Conservation (phyloP, 1,140 invertebrate species). For the Lanistes nyassanus region DNA sequence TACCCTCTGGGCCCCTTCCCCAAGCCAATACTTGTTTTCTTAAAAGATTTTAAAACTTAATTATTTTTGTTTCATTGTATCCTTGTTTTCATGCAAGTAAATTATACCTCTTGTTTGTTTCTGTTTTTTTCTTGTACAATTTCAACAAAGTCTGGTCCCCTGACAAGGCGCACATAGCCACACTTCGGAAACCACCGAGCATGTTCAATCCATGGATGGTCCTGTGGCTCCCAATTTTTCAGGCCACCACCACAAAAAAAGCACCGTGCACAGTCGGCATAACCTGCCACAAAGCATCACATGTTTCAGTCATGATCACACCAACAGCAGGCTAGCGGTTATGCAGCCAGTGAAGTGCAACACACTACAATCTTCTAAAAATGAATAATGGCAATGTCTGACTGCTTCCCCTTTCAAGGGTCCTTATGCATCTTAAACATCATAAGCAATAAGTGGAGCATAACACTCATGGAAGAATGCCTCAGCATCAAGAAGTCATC, state of each 20-base stretch:
- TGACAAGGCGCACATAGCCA: slow-evolving; percentile 78
- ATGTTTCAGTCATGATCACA: not conserved
- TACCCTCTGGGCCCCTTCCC: too few species aligned
- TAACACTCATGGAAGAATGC: too few species aligned
- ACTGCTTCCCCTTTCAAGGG: too few species aligned
- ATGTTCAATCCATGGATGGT: slow-evolving; percentile 82
- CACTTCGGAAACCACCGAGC: slow-evolving; percentile 72
- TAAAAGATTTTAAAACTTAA: not conserved
- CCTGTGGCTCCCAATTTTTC: slow-evolving; percentile 78
- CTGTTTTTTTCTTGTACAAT: slow-evolving; percentile 25
- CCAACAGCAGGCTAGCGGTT: not conserved
- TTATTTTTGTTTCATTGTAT: not conserved
- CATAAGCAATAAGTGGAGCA: too few species aligned
- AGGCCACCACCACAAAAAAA: slow-evolving; percentile 82
- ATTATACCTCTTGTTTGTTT: slow-evolving; percentile 17
- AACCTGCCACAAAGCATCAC: slow-evolving; percentile 67
- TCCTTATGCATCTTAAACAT: too few species aligned
- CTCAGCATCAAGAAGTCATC: too few species aligned
- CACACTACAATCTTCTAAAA: not conserved
- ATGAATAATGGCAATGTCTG: not conserved
- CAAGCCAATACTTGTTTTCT: too few species aligned
- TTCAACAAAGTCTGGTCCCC: slow-evolving; percentile 80
- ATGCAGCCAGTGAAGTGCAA: not conserved
- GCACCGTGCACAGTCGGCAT: slow-evolving; percentile 80
- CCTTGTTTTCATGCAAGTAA: not conserved